phyloP scores from a whole-genome alignment of 2,113 vertebrate species.

The Cyanoliseus patagonus region DNA sequence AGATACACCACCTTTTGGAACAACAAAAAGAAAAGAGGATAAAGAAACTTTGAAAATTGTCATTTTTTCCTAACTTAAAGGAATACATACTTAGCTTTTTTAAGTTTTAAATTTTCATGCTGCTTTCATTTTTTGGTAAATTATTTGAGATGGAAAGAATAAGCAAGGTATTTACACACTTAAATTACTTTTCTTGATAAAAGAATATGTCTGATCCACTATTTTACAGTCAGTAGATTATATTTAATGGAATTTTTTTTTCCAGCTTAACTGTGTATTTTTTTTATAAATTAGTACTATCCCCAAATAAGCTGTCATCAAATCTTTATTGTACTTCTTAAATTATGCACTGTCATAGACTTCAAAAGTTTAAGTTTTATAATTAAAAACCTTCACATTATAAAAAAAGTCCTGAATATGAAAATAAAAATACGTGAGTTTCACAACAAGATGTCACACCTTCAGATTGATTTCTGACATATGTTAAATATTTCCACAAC shows the following conservation, averaged over 20 bases:
- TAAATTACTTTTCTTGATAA: not conserved
- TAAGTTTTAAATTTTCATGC: not conserved
- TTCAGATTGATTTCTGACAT: not conserved
- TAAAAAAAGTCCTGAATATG: not conserved
- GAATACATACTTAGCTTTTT: not conserved
- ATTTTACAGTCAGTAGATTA: not conserved
- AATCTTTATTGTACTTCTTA: not conserved
- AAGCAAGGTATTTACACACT: not conserved
- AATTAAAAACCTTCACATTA: not conserved
- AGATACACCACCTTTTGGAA: not conserved
- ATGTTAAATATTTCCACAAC: not conserved
- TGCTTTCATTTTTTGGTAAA: not conserved
- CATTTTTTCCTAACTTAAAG: not conserved
- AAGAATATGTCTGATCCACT: not conserved
- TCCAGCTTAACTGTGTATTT: not conserved
- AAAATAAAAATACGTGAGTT: not conserved
- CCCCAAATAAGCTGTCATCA: not conserved
- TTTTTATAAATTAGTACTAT: not conserved
- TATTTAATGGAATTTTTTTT: not conserved
- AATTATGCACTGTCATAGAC: not conserved
- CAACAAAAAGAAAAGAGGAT: not conserved
- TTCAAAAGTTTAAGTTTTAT: not conserved
- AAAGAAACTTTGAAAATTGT: not conserved
- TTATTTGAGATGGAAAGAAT: not conserved
- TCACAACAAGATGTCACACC: not conserved